Percentiles rank a stretch among this genome's conserved stretches.
These are phyloP conservation scores for Sebastes ruberrimus DNA, from an alignment of 2,797 vertebrate genomes.

Conservation along the genomic window DNA sequence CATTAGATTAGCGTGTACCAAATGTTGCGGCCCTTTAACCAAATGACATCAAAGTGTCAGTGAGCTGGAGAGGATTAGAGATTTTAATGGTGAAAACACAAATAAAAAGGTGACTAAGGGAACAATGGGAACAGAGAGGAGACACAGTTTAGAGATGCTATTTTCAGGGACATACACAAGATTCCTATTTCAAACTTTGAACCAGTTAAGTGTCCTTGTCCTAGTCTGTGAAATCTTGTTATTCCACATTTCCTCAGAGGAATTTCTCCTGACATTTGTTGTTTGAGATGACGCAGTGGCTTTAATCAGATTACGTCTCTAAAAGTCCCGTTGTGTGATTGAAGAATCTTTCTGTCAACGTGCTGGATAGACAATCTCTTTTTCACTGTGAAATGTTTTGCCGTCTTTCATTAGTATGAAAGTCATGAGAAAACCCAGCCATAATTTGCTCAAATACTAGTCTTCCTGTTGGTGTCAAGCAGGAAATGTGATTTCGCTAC, in stretches of 20 bases:
- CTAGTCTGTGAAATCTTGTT: neutral
- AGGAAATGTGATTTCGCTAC: slow-evolving; percentile 49
- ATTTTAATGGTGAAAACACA: slow-evolving; percentile 12
- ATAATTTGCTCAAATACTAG: neutral
- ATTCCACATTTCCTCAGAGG: neutral
- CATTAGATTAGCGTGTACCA: neutral
- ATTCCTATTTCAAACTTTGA: neutral
- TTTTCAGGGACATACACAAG: neutral
- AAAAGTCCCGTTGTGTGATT: neutral
- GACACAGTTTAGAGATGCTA: neutral
- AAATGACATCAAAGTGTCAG: neutral
- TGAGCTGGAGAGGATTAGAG: neutral
- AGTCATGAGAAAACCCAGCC: neutral
- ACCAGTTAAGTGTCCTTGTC: neutral
- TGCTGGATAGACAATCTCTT: neutral
- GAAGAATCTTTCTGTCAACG: neutral
- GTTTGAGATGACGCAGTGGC: neutral
- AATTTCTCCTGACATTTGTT: neutral
- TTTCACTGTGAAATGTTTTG: neutral
- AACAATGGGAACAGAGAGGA: neutral
- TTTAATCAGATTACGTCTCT: neutral
- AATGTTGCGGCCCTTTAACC: neutral
- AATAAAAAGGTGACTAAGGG: neutral
- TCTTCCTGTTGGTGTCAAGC: neutral
- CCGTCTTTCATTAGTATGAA: neutral